Base-by-base conservation (phyloP, 2,113 vertebrate species). In the Copsychus sechellarum region DNA sequence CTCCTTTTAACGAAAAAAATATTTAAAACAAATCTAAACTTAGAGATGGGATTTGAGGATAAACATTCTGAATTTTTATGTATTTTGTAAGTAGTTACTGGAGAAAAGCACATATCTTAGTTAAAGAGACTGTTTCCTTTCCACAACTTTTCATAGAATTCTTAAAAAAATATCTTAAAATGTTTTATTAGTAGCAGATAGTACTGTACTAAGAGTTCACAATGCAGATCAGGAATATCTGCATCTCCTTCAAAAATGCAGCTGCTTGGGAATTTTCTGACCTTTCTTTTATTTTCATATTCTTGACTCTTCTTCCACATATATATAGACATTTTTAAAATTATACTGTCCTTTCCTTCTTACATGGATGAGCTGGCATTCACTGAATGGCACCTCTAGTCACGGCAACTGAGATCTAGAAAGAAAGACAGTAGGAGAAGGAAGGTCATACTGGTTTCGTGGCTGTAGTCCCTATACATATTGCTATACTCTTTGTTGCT, bases 321-420 rank as follows among this genome's bases (percentile, higher is more conserved):
- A 31, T 3, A 14, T 29, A 7, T 31, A 36, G 1, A 31, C 24
- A 6, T 38, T 29, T 66, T 50, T 8, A 0, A 12, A 81, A 21
- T 43, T 42, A 8, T 29, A 6, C n/a, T 65, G 4, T 43, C 12
- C 6, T 65, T 88, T 69, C 9, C 8, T 66, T 85, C 38, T 76
- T 45, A 54, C 4, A 8, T 25, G 12, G 19, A 57, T 62, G 38
- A 66, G 4, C 25, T 82, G 45, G 4, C 6, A 47, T 71, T 50
- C 57, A 48, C 17, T 73, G 38, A 79, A 57, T n/a, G 1, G 2
- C 14, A 24, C 14, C 24, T 88, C 48, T 33, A 11, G 5, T 33
- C 13, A 64, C 24, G 66, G 43, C 25, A 81, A 33, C 15, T 23
- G 18, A 77, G 50, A 11, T 60, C 31, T 62, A 61, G 47, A 57